Evolutionary conservation across 1,140 invertebrate genomes (phyloP).

Genomic region (Orius insidiosus): DNA sequence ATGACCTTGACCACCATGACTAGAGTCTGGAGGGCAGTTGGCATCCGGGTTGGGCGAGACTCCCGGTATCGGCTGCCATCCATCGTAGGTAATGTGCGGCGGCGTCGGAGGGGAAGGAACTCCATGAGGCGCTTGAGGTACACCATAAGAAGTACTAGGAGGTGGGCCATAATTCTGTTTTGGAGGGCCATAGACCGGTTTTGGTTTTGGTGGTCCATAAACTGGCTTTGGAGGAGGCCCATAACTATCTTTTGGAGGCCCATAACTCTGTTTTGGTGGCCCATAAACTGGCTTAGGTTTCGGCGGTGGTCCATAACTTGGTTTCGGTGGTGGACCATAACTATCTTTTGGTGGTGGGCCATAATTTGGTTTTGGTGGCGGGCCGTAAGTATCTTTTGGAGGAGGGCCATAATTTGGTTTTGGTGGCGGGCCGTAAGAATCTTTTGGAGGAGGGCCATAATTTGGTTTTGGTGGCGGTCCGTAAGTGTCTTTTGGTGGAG

Average conservation of each 20-base stretch:
- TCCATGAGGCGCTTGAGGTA: conserved; percentile 31
- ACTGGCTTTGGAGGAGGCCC: conserved; percentile 19
- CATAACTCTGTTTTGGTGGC: conserved; percentile 22
- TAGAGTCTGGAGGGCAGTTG: conserved; percentile 21
- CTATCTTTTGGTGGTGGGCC: conserved; percentile 22
- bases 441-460: conserved; percentile 20
- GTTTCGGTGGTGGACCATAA: conserved; percentile 23
- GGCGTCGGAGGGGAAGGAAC: conserved; percentile 52
- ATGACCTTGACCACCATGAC: conserved; percentile 3
- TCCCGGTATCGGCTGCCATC: conserved; percentile 65
- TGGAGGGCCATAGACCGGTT: conserved; percentile 26
- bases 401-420: conserved; percentile 25
- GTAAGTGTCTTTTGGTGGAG: conserved; percentile 19
- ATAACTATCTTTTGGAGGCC: conserved; percentile 19
- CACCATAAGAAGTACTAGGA: conserved; percentile 23
- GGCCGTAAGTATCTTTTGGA: conserved; percentile 14
- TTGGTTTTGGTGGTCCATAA: conserved; percentile 27
- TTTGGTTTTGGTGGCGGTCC: conserved; percentile 23
- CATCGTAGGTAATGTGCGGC: conserved; percentile 59
- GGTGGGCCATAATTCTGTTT: conserved; percentile 27
- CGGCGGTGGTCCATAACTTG: conserved; percentile 25
- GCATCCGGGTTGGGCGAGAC: conserved; percentile 26
- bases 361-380: conserved; percentile 22
- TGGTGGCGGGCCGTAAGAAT: conserved; percentile 20
- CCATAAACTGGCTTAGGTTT: conserved; percentile 22